phyloP scores from a whole-genome alignment of 30 jellyfish, hydroid and myxozoan species.

The Hydractinia echinata region DNA sequence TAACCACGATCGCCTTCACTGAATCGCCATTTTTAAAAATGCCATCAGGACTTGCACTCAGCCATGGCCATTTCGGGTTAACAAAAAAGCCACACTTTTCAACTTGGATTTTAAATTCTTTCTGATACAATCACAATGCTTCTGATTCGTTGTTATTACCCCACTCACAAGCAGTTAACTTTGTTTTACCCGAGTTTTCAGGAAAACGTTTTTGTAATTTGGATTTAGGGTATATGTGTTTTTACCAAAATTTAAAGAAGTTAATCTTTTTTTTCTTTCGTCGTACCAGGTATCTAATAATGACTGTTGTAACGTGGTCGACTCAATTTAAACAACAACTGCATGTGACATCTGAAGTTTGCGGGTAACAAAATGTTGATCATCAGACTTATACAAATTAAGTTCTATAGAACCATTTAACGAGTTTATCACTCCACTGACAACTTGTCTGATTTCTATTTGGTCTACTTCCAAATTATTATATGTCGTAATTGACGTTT shows the following conservation, averaged over 20 bases:
- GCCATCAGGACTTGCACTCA: constrained; percentile 46
- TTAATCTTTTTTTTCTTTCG: background rate
- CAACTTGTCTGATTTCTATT: background rate
- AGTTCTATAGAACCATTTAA: background rate
- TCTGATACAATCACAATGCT: too few species aligned
- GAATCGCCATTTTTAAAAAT: background rate
- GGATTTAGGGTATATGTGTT: background rate
- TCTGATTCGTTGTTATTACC: constrained; percentile 28
- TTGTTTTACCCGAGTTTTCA: background rate
- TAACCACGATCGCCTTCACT: constrained; percentile 22
- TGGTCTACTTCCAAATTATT: constrained; percentile 11
- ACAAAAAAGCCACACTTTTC: too few species aligned
- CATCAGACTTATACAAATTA: background rate
- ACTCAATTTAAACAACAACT: background rate
- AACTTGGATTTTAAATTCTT: too few species aligned
- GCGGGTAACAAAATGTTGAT: background rate
- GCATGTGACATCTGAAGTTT: background rate
- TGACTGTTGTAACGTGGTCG: background rate
- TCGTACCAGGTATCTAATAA: background rate
- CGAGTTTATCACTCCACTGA: too few species aligned
- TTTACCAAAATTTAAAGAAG: background rate
- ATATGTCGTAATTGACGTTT: background rate
- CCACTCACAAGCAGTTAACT: constrained; percentile 34
- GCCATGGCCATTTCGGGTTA: constrained; percentile 46
- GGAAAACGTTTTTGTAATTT: background rate